A percentile compares a stretch with the other conserved stretches of the same genome.
Conservation (phyloP, 2,888 invertebrate genomes). For the Myopa testacea region DNA sequence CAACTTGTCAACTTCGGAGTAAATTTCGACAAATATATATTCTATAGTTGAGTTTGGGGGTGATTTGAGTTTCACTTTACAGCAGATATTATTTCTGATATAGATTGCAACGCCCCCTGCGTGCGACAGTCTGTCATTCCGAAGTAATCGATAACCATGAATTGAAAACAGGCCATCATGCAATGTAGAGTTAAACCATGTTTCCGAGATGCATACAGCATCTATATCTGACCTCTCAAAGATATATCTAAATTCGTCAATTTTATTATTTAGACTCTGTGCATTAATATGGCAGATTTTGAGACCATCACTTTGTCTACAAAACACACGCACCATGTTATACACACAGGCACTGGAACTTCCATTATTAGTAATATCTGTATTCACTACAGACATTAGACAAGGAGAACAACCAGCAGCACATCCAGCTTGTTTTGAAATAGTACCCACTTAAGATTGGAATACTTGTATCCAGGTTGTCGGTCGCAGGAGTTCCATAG, state of each 20-base stretch:
- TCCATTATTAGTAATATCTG: not conserved
- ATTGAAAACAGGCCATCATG: not conserved
- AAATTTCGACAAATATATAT: constrained; percentile 1
- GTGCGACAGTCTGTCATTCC: not conserved
- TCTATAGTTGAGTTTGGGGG: not conserved
- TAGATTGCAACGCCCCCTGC: not conserved
- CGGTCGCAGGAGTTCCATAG: too few species aligned
- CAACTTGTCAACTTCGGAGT: not conserved
- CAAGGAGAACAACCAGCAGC: not conserved
- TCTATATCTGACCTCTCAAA: constrained; percentile 7
- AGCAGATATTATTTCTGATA: not conserved
- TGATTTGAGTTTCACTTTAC: not conserved
- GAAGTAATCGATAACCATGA: not conserved
- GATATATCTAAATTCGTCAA: constrained; percentile 19
- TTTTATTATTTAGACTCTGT: constrained; percentile 17
- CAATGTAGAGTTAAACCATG: not conserved
- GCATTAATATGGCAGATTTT: constrained; percentile 15
- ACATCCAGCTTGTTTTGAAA: too few species aligned
- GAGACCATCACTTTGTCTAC: constrained; percentile 15
- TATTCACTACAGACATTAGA: not conserved
- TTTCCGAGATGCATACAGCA: not conserved
- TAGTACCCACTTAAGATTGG: too few species aligned
- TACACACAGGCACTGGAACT: not conserved
- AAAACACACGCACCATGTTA: not conserved
- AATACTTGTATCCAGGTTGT: too few species aligned